Evolutionary conservation across 2,888 invertebrate genomes (phyloP), one percentile per base, ranked within the genome.

Genomic region (Lutraria lutraria): DNA sequence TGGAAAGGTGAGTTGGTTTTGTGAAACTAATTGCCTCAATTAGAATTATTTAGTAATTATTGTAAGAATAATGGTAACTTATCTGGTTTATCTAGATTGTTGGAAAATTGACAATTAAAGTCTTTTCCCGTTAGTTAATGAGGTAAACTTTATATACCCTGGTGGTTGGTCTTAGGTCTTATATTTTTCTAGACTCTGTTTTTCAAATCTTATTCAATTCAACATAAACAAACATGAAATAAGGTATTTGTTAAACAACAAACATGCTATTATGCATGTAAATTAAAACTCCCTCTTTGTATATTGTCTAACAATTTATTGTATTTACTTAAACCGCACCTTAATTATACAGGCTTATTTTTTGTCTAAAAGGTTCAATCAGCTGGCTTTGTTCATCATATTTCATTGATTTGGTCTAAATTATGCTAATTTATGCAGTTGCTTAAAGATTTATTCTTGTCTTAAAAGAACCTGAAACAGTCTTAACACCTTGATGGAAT

Each of bases 1-100:
- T n/a, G 91, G 94, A 43, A 93, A 93, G 93, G 95, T 95, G 89
- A 83, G 94, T 89, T 53, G 31, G 29, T 15, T 56, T 15, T 56
- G 19, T 68, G 19, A n/a, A 68, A 4, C n/a, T 68, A 68, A 68
- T 68, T 68, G 63, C 63, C 63, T 68, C 25, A 68, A 68, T 68
- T 25, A 68, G n/a, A 68, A 68, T 16, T n/a, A 19, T 68, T 25
- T 8, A 25, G 63, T 68, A 21, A 68, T 68, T 68, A 25, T 68
- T 4, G 63, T 68, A 68, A 68, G 63, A 10, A 25, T 68, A 68
- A 68, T 68, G n/a, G 25, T 25, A 4, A 25, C 4, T 25, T 68
- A 12, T 68, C 63, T 68, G 63, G n/a, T 25, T n/a, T n/a, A n/a
- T n/a, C 21, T 25, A 25, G 63, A 25, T 25, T 68, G 25, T 68